Evolutionary conservation across 1,140 invertebrate genomes (phyloP).

Genomic region (Panagrolaimus sp.): DNA sequence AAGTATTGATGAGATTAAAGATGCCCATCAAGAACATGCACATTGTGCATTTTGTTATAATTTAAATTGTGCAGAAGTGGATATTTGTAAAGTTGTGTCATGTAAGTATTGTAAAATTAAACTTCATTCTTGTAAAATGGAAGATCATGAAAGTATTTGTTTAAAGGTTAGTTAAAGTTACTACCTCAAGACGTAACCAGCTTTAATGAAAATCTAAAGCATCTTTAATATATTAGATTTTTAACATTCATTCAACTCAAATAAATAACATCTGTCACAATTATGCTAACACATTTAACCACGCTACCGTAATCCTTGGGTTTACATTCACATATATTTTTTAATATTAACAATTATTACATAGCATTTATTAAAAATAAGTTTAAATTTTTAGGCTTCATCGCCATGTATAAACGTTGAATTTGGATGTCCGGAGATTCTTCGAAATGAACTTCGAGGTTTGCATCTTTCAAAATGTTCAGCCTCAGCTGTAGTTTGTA

Average conservation of each 20-base stretch:
- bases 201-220: no score
- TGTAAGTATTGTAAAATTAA: slow-evolving; percentile 19
- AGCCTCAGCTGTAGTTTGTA: slow-evolving; percentile 17
- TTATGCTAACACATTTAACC: no score
- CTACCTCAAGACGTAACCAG: not conserved
- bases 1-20: not conserved
- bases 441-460: slow-evolving; percentile 8
- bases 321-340: no score
- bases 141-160: slow-evolving; percentile 24
- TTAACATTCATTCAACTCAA: no score
- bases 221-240: no score
- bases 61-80: not conserved
- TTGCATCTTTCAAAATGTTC: slow-evolving; percentile 15
- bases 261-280: no score
- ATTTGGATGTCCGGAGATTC: slow-evolving; percentile 18
- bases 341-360: not conserved
- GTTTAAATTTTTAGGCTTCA: slow-evolving; percentile 13
- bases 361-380: not conserved
- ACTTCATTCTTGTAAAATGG: slow-evolving; percentile 22
- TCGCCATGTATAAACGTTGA: slow-evolving; percentile 8
- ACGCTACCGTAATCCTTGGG: no score
- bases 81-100: not conserved
- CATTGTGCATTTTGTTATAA: slow-evolving; percentile 12
- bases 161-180: slow-evolving; percentile 11
- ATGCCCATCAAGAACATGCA: not conserved